These are phyloP conservation scores for Eristalis pertinax DNA, from an alignment of 2,888 invertebrate species.

Conservation along the genomic window DNA sequence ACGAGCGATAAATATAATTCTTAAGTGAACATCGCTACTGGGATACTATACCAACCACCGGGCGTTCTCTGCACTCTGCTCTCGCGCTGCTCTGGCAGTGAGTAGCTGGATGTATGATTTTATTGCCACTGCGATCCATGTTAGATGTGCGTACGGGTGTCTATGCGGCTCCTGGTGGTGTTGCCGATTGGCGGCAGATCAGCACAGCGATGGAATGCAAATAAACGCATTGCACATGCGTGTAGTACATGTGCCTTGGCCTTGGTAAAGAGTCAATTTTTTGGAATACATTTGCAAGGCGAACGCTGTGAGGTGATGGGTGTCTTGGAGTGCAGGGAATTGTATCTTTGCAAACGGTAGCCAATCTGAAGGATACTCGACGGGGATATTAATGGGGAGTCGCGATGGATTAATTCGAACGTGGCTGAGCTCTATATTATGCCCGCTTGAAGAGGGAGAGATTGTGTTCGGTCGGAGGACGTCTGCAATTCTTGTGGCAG, in stretches of 20 bases:
- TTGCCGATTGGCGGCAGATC: slow-evolving; percentile 65
- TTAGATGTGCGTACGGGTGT: slow-evolving; percentile 71
- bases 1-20: slow-evolving; percentile 71
- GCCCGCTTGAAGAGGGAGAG: neutral
- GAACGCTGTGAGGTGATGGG: neutral
- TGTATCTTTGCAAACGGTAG: neutral
- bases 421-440: neutral
- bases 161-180: slow-evolving; percentile 49
- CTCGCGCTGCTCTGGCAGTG: neutral
- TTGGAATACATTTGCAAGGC: slow-evolving; percentile 7
- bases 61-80: neutral
- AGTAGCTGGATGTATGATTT: slow-evolving; percentile 59
- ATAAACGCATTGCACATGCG: slow-evolving; percentile 68
- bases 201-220: slow-evolving; percentile 66
- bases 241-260: slow-evolving; percentile 60
- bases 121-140: slow-evolving; percentile 72
- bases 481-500: neutral
- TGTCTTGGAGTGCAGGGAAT: neutral
- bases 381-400: neutral
- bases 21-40: slow-evolving; percentile 73
- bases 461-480: neutral
- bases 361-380: neutral
- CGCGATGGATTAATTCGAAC: neutral
- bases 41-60: slow-evolving; percentile 51
- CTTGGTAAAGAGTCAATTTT: slow-evolving; percentile 57